phyloP scores from a whole-genome alignment of 1,140 invertebrate genomes.

The Glossosoma conforme region DNA sequence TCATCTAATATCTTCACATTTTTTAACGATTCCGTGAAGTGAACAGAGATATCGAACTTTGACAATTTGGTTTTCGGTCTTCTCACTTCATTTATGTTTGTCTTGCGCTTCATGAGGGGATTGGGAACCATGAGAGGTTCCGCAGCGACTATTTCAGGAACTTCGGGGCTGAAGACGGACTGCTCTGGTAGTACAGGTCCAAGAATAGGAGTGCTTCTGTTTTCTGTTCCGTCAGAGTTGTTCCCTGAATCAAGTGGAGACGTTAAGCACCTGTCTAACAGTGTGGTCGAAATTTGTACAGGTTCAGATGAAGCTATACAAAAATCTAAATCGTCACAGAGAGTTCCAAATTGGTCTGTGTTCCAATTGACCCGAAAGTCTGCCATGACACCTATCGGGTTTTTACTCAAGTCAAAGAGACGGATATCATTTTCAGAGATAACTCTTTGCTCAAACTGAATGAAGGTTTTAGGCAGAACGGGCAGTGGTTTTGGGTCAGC shows the following conservation, averaged over 20 bases:
- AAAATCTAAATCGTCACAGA: conserved; percentile 29
- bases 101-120: conserved; percentile 1
- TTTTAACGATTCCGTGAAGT: conserved; percentile 1
- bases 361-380: conserved; percentile 42
- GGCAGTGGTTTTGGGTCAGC: conserved; percentile 34
- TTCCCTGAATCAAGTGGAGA: conserved; percentile 25
- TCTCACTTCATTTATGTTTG: no score
- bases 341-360: conserved; percentile 17
- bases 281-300: neutral
- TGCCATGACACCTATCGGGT: conserved; percentile 39
- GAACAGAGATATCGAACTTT: conserved; percentile 16
- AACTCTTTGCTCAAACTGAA: conserved; percentile 40
- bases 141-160: no score
- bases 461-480: conserved; percentile 38
- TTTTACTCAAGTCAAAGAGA: conserved; percentile 37
- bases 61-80: no score
- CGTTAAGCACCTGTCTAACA: neutral
- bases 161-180: no score
- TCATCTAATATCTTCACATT: conserved; percentile 8
- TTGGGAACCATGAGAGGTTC: no score
- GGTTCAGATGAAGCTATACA: conserved; percentile 5
- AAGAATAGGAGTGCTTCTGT: no score
- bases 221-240: conserved; percentile 21
- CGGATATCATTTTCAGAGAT: conserved; percentile 34
- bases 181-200: no score